These are phyloP conservation scores for Crocidura indochinensis DNA, from an alignment of 2,797 vertebrate genomes.

Conservation along the genomic window DNA sequence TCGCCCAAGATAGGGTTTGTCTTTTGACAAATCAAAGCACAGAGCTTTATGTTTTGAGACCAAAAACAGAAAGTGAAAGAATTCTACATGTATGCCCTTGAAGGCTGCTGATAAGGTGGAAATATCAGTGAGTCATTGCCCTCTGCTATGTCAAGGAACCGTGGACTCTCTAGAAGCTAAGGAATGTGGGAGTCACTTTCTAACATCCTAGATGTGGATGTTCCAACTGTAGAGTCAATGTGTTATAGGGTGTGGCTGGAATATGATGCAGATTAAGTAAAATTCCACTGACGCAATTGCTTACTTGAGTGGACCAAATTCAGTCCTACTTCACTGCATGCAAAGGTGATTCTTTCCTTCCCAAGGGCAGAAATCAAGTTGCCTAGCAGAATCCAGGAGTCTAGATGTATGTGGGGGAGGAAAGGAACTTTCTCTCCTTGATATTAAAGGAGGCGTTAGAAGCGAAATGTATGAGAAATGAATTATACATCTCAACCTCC, in stretches of 20 bases:
- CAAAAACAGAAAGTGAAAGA: constrained; percentile 45
- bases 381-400: not conserved
- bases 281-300: not conserved
- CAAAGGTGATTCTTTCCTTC: not conserved
- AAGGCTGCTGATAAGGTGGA: constrained; percentile 34
- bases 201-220: constrained; percentile 6
- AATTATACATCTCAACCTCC: constrained; percentile 81
- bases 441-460: constrained; percentile 46
- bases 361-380: constrained; percentile 60
- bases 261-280: not conserved
- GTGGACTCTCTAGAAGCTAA: constrained; percentile 39
- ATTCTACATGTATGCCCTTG: not conserved
- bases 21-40: constrained; percentile 49
- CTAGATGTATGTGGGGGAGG: not conserved
- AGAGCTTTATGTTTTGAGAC: constrained; percentile 44
- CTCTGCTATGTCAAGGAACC: not conserved
- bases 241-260: not conserved
- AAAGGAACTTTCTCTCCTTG: constrained; percentile 2
- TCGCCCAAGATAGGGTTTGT: constrained; percentile 62
- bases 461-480: constrained; percentile 80
- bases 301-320: not conserved
- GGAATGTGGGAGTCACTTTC: constrained; percentile 18
- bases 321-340: not conserved
- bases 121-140: constrained; percentile 47
- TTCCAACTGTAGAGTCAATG: not conserved